These are phyloP conservation scores for Artemisiospiza belli DNA, from an alignment of 2,113 vertebrate species.

Conservation along the genomic window DNA sequence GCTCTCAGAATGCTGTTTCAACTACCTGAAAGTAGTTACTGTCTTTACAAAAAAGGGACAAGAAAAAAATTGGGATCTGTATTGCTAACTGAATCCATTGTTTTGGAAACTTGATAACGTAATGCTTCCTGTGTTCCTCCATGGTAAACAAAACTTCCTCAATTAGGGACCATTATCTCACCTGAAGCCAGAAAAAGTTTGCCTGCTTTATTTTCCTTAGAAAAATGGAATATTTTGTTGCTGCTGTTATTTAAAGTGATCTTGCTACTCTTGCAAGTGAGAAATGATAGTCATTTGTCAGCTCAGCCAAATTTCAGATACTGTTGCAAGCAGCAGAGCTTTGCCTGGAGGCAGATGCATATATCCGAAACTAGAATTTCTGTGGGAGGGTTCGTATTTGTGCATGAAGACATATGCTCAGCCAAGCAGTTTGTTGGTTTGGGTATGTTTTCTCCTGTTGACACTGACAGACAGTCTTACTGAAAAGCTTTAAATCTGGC, in stretches of 20 bases:
- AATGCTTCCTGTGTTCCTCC: background rate
- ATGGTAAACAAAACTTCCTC: conserved; percentile 11
- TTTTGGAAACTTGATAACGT: conserved; percentile 8
- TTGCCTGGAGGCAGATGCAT: conserved; percentile 52
- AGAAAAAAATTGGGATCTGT: background rate
- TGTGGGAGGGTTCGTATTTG: conserved; percentile 54
- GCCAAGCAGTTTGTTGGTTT: conserved; percentile 36
- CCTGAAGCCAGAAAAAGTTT: conserved; percentile 23
- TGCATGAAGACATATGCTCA: conserved; percentile 47
- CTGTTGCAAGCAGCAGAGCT: conserved; percentile 30
- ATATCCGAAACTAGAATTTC: conserved; percentile 18
- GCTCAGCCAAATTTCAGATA: conserved; percentile 35
- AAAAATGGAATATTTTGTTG: background rate
- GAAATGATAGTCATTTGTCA: conserved; percentile 45
- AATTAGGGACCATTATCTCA: conserved; percentile 29
- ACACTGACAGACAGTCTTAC: conserved; percentile 38
- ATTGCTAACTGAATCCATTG: background rate
- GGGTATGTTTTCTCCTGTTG: conserved; percentile 13
- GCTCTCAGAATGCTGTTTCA: background rate
- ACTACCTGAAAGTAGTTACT: background rate
- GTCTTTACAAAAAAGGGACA: background rate
- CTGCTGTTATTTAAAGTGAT: background rate
- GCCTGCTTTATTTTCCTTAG: background rate
- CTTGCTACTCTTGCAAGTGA: conserved; percentile 27
- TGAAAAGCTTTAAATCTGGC: conserved; percentile 19